A percentile compares a stretch with the other conserved stretches of the same genome.
Evolutionary conservation across 2,888 invertebrate species (phyloP).

Genomic region (Ophion slaviceki): DNA sequence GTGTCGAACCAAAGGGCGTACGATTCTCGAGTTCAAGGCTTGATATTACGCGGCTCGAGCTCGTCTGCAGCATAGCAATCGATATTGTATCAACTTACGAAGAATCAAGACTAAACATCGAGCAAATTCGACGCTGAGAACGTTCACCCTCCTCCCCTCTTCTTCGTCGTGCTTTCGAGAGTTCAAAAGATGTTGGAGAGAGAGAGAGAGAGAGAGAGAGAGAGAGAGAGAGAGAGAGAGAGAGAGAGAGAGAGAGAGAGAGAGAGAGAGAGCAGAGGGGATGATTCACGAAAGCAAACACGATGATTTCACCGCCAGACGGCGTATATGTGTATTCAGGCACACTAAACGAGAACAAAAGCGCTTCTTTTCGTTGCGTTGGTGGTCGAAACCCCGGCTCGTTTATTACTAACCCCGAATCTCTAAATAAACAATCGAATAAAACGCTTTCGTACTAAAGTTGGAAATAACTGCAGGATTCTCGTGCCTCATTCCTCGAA

Average conservation of each 20-base stretch:
- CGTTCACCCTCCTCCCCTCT: conserved; percentile 4
- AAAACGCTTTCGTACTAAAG: too few species aligned
- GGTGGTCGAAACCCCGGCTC: too few species aligned
- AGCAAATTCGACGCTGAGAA: conserved; percentile 3
- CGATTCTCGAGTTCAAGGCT: background rate
- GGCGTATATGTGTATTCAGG: background rate
- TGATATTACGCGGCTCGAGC: background rate
- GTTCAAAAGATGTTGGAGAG: conserved; percentile 1
- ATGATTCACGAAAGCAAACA: conserved; percentile 72
- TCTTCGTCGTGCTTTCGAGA: background rate
- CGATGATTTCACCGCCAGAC: conserved; percentile 69
- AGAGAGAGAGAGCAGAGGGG: conserved; percentile 26
- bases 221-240: conserved; percentile 4
- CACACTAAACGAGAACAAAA: background rate
- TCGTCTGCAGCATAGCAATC: background rate
- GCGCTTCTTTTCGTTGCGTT: too few species aligned
- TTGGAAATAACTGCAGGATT: too few species aligned
- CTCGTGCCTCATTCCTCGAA: too few species aligned
- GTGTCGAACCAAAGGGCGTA: background rate
- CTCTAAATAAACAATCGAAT: too few species aligned
- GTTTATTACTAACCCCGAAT: too few species aligned
- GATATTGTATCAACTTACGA: background rate
- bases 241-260: conserved; percentile 10
- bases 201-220: background rate
- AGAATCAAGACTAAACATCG: conserved; percentile 18